Base-by-base conservation (phyloP, 2,888 invertebrate genomes). In the Uloborus plumipes region DNA sequence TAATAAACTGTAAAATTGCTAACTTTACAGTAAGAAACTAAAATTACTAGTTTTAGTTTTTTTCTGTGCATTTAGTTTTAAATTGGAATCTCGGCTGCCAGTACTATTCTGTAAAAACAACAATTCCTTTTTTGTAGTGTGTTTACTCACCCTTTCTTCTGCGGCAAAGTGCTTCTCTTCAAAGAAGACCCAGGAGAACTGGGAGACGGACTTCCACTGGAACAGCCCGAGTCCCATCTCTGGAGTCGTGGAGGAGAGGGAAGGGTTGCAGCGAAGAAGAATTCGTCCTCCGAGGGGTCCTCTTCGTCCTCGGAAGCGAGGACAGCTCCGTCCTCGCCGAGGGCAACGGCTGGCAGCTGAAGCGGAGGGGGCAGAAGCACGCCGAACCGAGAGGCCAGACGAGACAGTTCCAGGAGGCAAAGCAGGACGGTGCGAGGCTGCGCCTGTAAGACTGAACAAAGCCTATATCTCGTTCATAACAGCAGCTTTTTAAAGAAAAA, bases 341-440 rank as follows among this genome's bases (percentile, higher is more conserved):
- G 50, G 95, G 95, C 47, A 1, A 55, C n/a, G 7, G 66, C 53
- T 3, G 80, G 64, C 13, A 80, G 49, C 20, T 75, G 81, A 26
- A 82, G 71, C 9, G 81, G 81, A 0, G 95, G 95, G 89, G 95
- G 95, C 2, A 82, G 65, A 3, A 82, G 66, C 86, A 96, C 90
- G 53, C 93, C 93, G 89, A 92, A 94, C 87, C 92, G 91, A 13
- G 85, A 81, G 4, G 95, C 95, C 78, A 95, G 90, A 76, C 95
- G 92, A 0, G 95, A 94, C 85, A 96, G 93, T 89, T 96, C 95
- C 89, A 96, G 90, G 55, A 96, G 91, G 88, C 95, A 96, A 59
- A 95, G 91, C 85, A 95, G 92, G 71, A 96, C 95, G 87, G 94
- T 94, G 0, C 95, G 92, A 31, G 95, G 94, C 87, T 94, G 94